Evolutionary conservation across 2,113 vertebrate species (phyloP), one percentile per base, ranked within the genome.

Genomic region (Xiphorhynchus elegans): DNA sequence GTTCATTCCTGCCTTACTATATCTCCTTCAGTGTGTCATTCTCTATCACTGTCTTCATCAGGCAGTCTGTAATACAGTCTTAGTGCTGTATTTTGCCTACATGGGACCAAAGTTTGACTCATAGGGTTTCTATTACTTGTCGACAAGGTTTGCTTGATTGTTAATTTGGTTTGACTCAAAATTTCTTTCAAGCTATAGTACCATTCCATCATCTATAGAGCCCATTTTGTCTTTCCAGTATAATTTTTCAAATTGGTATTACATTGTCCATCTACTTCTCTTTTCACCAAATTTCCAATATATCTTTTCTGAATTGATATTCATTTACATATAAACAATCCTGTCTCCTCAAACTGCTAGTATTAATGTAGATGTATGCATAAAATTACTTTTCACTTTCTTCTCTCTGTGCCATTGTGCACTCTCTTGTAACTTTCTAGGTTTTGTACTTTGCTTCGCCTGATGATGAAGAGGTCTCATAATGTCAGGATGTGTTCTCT

Each of bases 11-110:
- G 49, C 24, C 31, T 84, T 68, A 12, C 49, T 82, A 58, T 44
- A n/a, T 47, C 39, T 73, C 28, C 49, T 23, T 87, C 37, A 44
- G 31, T 44, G 31, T 73, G 92, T 76, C 90, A 80, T 2, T 49
- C 49, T 85, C 58, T 62, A 69, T 83, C 46, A 87, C 13, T 25
- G 46, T 88, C 82, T 78, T 94, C 67, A 93, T 94, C 88, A 83
- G 15, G 37, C n/a, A 69, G 37, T 17, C 25, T 4, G 1, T 44
- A 94, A 49, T 13, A 20, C 35, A 95, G 37, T 13, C 44, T 56
- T 72, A n/a, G 16, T 69, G 31, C 24, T 72, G 14, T 68, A n/a
- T 82, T 93, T 84, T 75, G 79, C 33, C 64, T 87, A 25, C 44
- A 37, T 31, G 12, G 47, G 29, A 87, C 18, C 42, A 24, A 8